Base-by-base conservation (phyloP, 2,888 invertebrate species). In the Chrysina gloriosa region DNA sequence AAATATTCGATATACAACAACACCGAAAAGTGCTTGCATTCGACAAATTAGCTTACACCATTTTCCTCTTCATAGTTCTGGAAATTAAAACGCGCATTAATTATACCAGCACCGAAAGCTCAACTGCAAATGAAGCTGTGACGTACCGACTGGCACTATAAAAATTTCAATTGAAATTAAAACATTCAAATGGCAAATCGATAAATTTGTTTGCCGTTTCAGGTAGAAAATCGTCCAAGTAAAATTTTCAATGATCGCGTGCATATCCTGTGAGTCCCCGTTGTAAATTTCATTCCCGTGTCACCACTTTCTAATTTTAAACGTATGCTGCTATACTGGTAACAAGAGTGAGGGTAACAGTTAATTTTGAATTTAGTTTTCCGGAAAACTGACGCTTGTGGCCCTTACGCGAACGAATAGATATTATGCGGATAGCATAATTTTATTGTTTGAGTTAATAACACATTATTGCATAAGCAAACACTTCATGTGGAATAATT, bases 281-380 rank as follows among this genome's bases (percentile, higher is more conserved):
- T 56, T 56, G 56, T 56, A 56, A 39, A 56, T 56, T 56, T 56
- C 23, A 36, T 39, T 39, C 39, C 39, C 23, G n/a, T 56, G 56
- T 56, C 56, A 56, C 56, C 56, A 56, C 36, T 36, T 56, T 56
- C 56, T 56, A 56, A 56, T 56, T 56, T n/a, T 23, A 11, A 39
- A 56, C 56, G 16, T 56, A 21, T 2, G 23, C 27, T 14, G 4
- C 3, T 14, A 3, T n/a, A 2, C 5, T 1, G 7, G 14, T 27
- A 11, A n/a, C 21, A 9, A 7, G 29, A 4, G 9, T 1, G 36
- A 16, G 27, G 34, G 9, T 34, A 19, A n/a, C 14, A 23, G 56
- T 34, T 56, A 56, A 56, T 56, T 56, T 56, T 19, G 36, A 56
- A 56, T 56, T 36, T 56, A 56, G 56, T 56, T 36, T 56, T 36